phyloP scores from a whole-genome alignment of 2,113 vertebrate genomes.

The Macrotis lagotis region DNA sequence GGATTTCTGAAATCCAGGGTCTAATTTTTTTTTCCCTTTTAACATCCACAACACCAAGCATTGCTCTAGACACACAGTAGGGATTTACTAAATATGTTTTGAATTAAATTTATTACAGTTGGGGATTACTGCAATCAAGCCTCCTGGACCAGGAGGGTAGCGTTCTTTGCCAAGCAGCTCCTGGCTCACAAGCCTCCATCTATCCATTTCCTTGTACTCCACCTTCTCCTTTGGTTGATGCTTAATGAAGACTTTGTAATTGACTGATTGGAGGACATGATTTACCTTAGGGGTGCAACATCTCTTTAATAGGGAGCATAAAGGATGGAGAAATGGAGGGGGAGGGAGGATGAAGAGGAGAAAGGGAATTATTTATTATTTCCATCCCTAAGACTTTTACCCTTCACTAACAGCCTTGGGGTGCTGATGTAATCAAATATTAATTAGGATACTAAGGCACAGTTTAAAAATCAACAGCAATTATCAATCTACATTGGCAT shows the following conservation, averaged over 20 bases:
- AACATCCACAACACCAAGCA: background rate
- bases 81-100: background rate
- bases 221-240: slow-evolving; percentile 16
- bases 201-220: background rate
- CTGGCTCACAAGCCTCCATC: background rate
- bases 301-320: slow-evolving; percentile 66
- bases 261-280: slow-evolving; percentile 61
- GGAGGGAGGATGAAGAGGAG: background rate
- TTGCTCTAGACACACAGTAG: background rate
- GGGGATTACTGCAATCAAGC: background rate
- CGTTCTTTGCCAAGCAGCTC: background rate
- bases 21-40: background rate
- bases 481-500: slow-evolving; percentile 7
- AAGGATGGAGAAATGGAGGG: slow-evolving; percentile 35
- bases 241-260: slow-evolving; percentile 58
- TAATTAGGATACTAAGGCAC: slow-evolving; percentile 77
- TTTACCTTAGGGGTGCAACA: slow-evolving; percentile 57
- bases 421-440: slow-evolving; percentile 76
- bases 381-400: slow-evolving; percentile 59
- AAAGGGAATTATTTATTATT: slow-evolving; percentile 67
- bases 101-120: background rate
- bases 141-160: background rate
- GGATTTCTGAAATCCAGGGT: background rate
- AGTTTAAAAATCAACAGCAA: slow-evolving; percentile 47
- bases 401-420: slow-evolving; percentile 77